Evolutionary conservation across 2,797 vertebrate species (phyloP), one percentile per base, ranked within the genome.

Genomic region (Coendou prehensilis): DNA sequence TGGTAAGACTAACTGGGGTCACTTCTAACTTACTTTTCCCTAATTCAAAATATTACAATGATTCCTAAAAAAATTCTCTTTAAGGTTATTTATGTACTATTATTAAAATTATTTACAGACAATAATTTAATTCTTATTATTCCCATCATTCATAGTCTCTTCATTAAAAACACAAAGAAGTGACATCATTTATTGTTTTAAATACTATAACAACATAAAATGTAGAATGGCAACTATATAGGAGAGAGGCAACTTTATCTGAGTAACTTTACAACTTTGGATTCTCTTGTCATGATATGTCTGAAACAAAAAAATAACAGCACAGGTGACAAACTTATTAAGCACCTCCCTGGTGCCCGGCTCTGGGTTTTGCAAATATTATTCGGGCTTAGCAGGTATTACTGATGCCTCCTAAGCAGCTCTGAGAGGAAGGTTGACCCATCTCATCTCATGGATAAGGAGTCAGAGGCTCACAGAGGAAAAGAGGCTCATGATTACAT

Each of bases 291-390:
- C 97, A 93, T 91, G 57, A 84, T 79, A 0, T 0, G 91, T 63
- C 64, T 84, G 52, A 82, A 20, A 69, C 67, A 69, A 69, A 96
- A 98, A 97, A 97, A 96, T 56, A 97, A 97, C 61, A 85, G 57
- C 9, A 54, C 63, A 93, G 5, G 13, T 30, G 33, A 52, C 56
- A n/a, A 61, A 54, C 69, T 67, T 75, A 89, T 22, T n/a, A 28
- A 82, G 41, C 1, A 71, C 37, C n/a, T 85, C 54, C 47, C 61
- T 37, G 67, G 26, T 82, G n/a, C 6, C 20, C 30, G 54, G 9
- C 5, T 56, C 0, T n/a, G 3, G 63, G 59, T 78, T 94, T 45
- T 61, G 7, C 23, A n/a, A 54, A n/a, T 22, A 47, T 63, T 33
- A 78, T 30, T 71, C 9, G n/a, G 41, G 75, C 5, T 63, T 37